Evolutionary conservation across 1,140 invertebrate species (phyloP), one percentile per base, ranked within the genome.

Genomic region (Aphis craccivora): DNA sequence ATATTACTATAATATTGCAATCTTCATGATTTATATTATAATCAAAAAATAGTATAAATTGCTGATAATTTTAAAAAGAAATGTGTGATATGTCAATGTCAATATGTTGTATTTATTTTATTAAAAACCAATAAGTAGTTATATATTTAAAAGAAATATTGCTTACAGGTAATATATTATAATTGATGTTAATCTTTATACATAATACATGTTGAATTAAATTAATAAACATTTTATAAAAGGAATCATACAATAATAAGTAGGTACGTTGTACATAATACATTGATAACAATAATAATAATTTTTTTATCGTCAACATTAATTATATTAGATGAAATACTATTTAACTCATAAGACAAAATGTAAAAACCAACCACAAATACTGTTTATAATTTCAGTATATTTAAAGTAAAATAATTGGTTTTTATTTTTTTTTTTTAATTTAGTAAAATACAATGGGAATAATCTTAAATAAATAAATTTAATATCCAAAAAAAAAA

Each of bases 321-420:
- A 89, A 53, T 89, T 87, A 48, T 45, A 87, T 48, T 20, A 51
- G 35, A 53, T 89, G 40, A 88, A 18, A 45, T n/a, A 88, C 86
- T 43, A n/a, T 48, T 30, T 45, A 87, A 30, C 25, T 43, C 14
- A 48, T 18, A n/a, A 48, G 7, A 23, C 35, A 35, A 89, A 89
- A 89, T 55, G 7, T 35, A 40, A 40, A 89, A 55, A 89, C 20
- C 23, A 53, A 37, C 30, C 11, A 89, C 9, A n/a, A 23, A 89
- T 89, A 89, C 35, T 89, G 37, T 40, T 40, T 40, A 40, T 40
- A 40, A 40, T 89, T 55, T 55, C 18, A 35, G 9, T 55, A 55
- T 30, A 51, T 20, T 51, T 51, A 88, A 48, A 48, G 30, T 20
- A 48, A 51, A 48, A 88, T 48, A 48, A 43, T 87, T 48, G 0